Conservation (phyloP, 92 coral and sea anemone species). For the Zoanthus sansibaricus region DNA sequence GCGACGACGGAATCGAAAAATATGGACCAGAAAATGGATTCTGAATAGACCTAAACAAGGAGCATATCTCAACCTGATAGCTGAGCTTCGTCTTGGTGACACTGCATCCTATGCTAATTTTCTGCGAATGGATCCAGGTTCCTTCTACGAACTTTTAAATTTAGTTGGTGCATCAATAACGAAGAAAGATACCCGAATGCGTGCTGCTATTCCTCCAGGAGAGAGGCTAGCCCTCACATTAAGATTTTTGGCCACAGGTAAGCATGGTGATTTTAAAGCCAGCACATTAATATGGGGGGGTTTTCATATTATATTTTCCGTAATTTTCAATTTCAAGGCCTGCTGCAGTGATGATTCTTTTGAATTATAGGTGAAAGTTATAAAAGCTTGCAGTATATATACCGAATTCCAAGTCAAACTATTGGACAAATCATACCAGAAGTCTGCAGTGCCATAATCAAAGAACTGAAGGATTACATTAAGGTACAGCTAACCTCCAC, state of each 20-base stretch:
- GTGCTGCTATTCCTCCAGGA: not conserved
- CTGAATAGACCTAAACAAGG: not conserved
- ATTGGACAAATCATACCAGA: no score
- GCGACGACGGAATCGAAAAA: no score
- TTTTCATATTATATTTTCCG: not conserved
- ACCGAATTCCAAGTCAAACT: not conserved
- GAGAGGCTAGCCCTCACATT: slow-evolving; percentile 6
- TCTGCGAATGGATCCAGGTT: not conserved
- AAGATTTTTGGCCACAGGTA: not conserved
- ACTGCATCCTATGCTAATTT: not conserved
- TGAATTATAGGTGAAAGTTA: not conserved
- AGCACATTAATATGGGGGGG: no score
- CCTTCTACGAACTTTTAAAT: not conserved
- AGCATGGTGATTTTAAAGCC: not conserved
- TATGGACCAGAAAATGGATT: no score
- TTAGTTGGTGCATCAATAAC: not conserved
- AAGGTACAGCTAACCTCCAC: no score
- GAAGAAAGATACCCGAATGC: not conserved
- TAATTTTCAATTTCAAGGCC: not conserved
- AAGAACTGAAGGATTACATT: no score
- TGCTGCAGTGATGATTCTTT: no score
- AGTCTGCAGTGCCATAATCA: no score
- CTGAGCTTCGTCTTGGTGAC: not conserved
- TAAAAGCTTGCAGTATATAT: not conserved
- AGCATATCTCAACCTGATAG: not conserved